phyloP scores from a whole-genome alignment of 2,888 invertebrate genomes.

The Colletes collaris region DNA sequence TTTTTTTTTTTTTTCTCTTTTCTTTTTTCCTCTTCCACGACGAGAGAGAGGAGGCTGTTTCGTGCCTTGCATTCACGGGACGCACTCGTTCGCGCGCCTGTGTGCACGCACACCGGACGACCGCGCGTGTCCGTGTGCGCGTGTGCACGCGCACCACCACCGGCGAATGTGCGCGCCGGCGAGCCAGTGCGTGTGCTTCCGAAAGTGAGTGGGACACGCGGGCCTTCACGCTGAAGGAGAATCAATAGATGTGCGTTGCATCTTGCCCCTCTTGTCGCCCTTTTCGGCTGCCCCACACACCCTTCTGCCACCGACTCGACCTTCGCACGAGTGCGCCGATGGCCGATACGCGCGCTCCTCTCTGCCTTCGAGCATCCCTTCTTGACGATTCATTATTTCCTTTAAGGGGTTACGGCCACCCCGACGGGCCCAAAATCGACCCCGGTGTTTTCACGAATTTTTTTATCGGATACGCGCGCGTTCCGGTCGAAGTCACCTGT shows the following conservation, averaged over 20 bases:
- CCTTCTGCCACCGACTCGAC: slow-evolving; percentile 69
- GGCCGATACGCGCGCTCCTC: slow-evolving; percentile 34
- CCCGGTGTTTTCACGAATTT: too few relatives aligned
- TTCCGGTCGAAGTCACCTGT: too few relatives aligned
- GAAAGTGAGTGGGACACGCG: slow-evolving; percentile 71
- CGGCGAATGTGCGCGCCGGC: slow-evolving; percentile 51
- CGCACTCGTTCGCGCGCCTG: slow-evolving; percentile 59
- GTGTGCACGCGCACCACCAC: slow-evolving; percentile 8
- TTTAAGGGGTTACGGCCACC: neutral
- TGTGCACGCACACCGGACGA: slow-evolving; percentile 20
- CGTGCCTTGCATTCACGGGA: slow-evolving; percentile 66
- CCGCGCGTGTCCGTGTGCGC: slow-evolving; percentile 10
- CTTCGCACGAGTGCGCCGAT: slow-evolving; percentile 54
- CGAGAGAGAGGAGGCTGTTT: slow-evolving; percentile 48
- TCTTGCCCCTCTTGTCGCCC: slow-evolving; percentile 77
- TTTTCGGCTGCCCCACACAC: slow-evolving; percentile 70
- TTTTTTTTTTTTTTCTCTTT: slow-evolving; percentile 13
- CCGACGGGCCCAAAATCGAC: too few relatives aligned
- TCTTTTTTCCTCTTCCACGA: slow-evolving; percentile 41
- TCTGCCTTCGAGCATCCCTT: slow-evolving; percentile 29
- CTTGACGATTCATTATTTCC: slow-evolving; percentile 19
- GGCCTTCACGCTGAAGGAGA: slow-evolving; percentile 76
- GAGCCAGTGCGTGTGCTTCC: slow-evolving; percentile 59
- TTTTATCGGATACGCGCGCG: too few relatives aligned
- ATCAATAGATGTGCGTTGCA: slow-evolving; percentile 83